Evolutionary conservation across 1,140 invertebrate species (phyloP), one percentile per base, ranked within the genome.

Genomic region (Hirudo medicinalis): DNA sequence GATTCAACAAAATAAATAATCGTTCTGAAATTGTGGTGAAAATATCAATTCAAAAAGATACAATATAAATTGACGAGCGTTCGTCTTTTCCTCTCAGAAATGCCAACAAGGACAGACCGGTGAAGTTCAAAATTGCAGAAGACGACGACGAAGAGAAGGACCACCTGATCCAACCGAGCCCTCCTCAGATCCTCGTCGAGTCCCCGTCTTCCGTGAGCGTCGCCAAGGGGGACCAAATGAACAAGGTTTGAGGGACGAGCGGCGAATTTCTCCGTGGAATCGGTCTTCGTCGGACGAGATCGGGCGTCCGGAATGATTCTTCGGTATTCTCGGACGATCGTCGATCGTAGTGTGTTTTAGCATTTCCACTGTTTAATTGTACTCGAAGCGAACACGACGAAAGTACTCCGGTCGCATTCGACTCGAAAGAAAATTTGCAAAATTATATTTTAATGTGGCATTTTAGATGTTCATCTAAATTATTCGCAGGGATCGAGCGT

Each of bases 91-190:
- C 68, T 11, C 17, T 27, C 25, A 40, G 32, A 43, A 53, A 36
- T 36, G 40, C 22, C 17, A 25, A 25, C n/a, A 53, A 53, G 53
- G 69, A 70, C 25, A 13, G 49, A 11, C 69, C 69, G 15, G 69
- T 70, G 17, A 70, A 70, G 49, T 70, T 70, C 49, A 49, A 53
- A 11, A 70, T 70, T 8, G 69, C 69, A 54, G 69, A 70, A 11
- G 69, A 70, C n/a, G 69, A 70, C 29, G 69, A 70, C 43, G 69
- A 70, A 25, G 69, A 70, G 49, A 70, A 54, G 49, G 67, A 68
- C 27, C 27, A 68, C 27, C 32, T 49, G 3, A 53, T 54, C 49
- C 69, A 49, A 32, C n/a, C 49, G 43, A 70, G 49, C 6, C 69
- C 69, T 4, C 69, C 69, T 3, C 69, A 70, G 49, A 54, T 70